These are phyloP conservation scores for Jaculus jaculus DNA, from an alignment of 2,113 vertebrate species.

Conservation along the genomic window DNA sequence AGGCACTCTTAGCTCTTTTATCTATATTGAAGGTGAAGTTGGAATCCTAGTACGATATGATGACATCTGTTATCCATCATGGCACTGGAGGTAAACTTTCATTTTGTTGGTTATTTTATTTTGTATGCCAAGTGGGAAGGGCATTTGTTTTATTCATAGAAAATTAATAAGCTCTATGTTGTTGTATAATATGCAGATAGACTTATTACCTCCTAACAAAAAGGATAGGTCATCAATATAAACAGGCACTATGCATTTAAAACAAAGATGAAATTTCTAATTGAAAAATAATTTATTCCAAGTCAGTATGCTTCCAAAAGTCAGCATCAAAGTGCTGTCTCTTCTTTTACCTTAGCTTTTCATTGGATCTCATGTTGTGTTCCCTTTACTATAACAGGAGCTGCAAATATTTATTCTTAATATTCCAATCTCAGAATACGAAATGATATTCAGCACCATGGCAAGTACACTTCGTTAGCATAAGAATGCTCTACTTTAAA, in stretches of 20 bases:
- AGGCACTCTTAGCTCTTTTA: not conserved
- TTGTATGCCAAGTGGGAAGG: constrained; percentile 71
- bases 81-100: constrained; percentile 68
- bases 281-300: constrained; percentile 58
- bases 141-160: constrained; percentile 70
- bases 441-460: not conserved
- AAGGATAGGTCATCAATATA: constrained; percentile 55
- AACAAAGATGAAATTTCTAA: not conserved
- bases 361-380: not conserved
- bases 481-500: constrained; percentile 46
- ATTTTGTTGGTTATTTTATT: constrained; percentile 77
- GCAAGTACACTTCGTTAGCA: constrained; percentile 20
- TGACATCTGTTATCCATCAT: not conserved
- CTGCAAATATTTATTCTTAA: constrained; percentile 61
- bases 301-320: constrained; percentile 46
- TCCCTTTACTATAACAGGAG: constrained; percentile 23
- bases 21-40: not conserved
- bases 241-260: constrained; percentile 57
- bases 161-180: constrained; percentile 76
- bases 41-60: not conserved
- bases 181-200: constrained; percentile 57
- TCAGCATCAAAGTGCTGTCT: not conserved
- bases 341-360: constrained; percentile 21
- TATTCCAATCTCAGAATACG: constrained; percentile 42
- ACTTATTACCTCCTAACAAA: constrained; percentile 1